Evolutionary conservation across 2,888 invertebrate genomes (phyloP), one percentile per base, ranked within the genome.

Genomic region (Leptopilina drosophilae): DNA sequence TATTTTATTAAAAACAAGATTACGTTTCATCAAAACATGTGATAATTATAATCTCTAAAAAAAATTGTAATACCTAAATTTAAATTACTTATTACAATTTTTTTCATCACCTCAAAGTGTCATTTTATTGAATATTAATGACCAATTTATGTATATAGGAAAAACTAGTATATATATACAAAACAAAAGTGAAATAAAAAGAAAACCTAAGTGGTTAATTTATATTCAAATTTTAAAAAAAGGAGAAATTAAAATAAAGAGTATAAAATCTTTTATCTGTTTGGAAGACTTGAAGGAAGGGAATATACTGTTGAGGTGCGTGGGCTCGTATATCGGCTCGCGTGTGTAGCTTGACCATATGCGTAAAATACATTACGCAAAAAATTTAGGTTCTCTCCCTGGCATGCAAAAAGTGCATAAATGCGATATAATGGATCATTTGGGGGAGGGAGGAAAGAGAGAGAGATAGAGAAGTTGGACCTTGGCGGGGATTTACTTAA

Each of bases 401-500:
- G 76, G 78, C 79, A 81, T 75, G 84, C 82, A 83, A 82, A 87
- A 85, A 83, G 81, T 80, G 79, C 73, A 56, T 81, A 81, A 82
- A 83, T 69, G 66, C 84, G 85, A 85, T 88, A 84, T 88, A 86
- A 86, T 86, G 87, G 82, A 85, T 87, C 84, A 84, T 80, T 84
- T 33, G 33, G 33, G 76, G 81, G 81, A 82, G 81, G 81, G 81
- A 79, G 78, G 81, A 79, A 78, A 82, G 84, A 20, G 20, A 20
- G 20, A 20, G 20, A 20, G 33, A 33, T 2, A 33, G 33, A 33
- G 3, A 33, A 33, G 33, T 33, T 33, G 33, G 33, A 33, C 5
- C 33, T 33, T 33, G 80, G 81, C 84, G 83, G 85, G 88, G 88
- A 89, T 91, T 90, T 88, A 89, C 89, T 90, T 91, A 91, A 91